Evolutionary conservation across 30 jellyfish, hydroid and myxozoan genomes (phyloP).

Genomic region (Catostylus mosaicus): DNA sequence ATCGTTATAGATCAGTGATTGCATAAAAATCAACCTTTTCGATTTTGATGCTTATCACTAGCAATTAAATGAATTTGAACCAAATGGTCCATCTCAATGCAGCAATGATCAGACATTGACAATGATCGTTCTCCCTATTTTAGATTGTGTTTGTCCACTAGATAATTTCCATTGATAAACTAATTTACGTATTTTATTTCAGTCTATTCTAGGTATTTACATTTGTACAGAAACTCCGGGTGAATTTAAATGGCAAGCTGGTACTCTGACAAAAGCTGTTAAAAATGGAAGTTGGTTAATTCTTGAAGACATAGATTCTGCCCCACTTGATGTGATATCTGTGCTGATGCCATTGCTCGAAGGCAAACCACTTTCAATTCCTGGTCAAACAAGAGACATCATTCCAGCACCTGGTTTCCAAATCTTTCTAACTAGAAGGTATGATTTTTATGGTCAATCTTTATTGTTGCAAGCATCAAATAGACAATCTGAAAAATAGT

Average conservation of each 20-base stretch:
- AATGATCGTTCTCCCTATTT: too few species aligned
- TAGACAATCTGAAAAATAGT: neutral
- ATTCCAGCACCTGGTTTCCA: conserved; percentile 74
- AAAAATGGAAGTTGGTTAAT: conserved; percentile 88
- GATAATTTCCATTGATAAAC: neutral
- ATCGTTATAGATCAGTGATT: too few species aligned
- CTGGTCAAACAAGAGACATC: conserved; percentile 73
- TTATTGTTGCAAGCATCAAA: too few species aligned
- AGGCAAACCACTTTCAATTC: conserved; percentile 59
- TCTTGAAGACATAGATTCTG: conserved; percentile 91
- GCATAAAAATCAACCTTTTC: too few species aligned
- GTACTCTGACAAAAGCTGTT: conserved; percentile 92
- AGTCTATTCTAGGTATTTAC: conserved; percentile 89
- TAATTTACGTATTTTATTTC: neutral
- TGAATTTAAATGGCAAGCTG: conserved; percentile 95
- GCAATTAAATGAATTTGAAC: too few species aligned
- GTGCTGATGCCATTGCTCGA: conserved; percentile 77
- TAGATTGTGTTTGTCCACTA: neutral
- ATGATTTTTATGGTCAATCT: neutral
- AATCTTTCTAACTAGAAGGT: conserved; percentile 91
- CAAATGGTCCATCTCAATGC: too few species aligned
- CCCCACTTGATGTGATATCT: conserved; percentile 93
- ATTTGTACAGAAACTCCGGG: conserved; percentile 92
- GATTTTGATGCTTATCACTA: too few species aligned
- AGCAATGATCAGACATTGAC: too few species aligned